These are phyloP conservation scores for Chaetodon trifascialis DNA, from an alignment of 2,113 vertebrate species.

Conservation along the genomic window DNA sequence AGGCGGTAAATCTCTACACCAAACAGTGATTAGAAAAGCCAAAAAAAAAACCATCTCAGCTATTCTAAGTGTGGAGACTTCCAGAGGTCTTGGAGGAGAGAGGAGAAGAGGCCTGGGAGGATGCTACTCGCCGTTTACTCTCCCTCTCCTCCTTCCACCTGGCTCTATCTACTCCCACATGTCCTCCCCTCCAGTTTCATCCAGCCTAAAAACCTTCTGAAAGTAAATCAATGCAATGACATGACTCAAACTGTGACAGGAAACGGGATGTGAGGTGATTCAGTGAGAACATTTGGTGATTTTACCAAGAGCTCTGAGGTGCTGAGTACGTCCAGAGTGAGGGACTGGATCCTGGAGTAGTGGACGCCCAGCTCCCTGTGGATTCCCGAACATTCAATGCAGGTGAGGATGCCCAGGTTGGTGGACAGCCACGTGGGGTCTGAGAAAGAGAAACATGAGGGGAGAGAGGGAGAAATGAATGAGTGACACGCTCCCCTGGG, in stretches of 20 bases:
- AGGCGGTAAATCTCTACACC: constrained; percentile 58
- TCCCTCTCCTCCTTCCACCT: neutral
- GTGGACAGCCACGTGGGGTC: constrained; percentile 98
- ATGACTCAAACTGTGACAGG: neutral
- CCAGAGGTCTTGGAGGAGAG: constrained; percentile 17
- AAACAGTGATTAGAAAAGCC: constrained; percentile 60
- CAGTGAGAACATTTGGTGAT: neutral
- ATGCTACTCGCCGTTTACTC: constrained; percentile 13
- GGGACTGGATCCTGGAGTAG: constrained; percentile 98
- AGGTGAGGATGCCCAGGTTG: constrained; percentile 89
- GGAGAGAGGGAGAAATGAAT: neutral
- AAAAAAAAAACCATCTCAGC: constrained; percentile 52
- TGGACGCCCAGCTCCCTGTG: constrained; percentile 93
- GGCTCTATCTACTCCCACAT: neutral
- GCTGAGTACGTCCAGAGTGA: constrained; percentile 96
- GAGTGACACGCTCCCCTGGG: constrained; percentile 19
- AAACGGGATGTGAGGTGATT: neutral
- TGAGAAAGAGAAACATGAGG: constrained; percentile 63
- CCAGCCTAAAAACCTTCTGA: neutral
- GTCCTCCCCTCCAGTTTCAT: neutral
- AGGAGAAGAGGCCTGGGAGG: constrained; percentile 3
- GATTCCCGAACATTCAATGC: constrained; percentile 87
- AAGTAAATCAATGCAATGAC: constrained; percentile 3
- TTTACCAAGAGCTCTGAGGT: constrained; percentile 98
- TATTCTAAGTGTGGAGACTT: constrained; percentile 43